These are phyloP conservation scores for Shargacucullia verbasci DNA, from an alignment of 2,888 invertebrate genomes.

Conservation along the genomic window DNA sequence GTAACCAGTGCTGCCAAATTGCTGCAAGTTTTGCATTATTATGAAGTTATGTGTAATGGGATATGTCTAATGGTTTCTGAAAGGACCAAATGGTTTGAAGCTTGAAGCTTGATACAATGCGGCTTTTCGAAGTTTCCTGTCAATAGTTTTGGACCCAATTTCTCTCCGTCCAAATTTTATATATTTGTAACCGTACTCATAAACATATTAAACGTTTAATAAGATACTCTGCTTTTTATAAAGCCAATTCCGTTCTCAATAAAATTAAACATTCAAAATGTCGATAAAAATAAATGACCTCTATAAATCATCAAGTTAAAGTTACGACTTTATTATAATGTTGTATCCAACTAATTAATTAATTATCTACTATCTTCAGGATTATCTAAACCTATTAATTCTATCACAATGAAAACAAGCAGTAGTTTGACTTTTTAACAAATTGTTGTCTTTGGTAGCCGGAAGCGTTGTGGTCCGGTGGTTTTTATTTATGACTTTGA, in stretches of 20 bases:
- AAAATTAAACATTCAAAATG: constrained; percentile 35
- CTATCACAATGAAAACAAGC: constrained; percentile 18
- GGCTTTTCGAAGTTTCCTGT: constrained; percentile 7
- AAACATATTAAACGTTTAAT: constrained; percentile 4
- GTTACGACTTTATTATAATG: constrained; percentile 42
- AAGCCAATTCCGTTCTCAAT: constrained; percentile 10
- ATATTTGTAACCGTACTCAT: background rate
- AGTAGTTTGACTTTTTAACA: constrained; percentile 32
- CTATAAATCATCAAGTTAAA: constrained; percentile 38
- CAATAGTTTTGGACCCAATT: constrained; percentile 6
- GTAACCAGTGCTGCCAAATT: constrained; percentile 70
- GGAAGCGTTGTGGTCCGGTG: constrained; percentile 21
- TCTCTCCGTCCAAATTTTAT: background rate
- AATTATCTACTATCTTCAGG: constrained; percentile 30
- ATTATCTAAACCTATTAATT: constrained; percentile 32
- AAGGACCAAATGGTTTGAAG: constrained; percentile 23
- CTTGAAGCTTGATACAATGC: constrained; percentile 6
- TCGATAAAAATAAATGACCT: constrained; percentile 40
- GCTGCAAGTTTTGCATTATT: constrained; percentile 73
- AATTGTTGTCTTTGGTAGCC: constrained; percentile 29
- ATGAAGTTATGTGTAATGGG: constrained; percentile 65
- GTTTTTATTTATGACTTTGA: constrained; percentile 27
- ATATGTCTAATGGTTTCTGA: constrained; percentile 56
- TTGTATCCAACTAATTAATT: constrained; percentile 40
- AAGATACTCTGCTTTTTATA: constrained; percentile 1